Evolutionary conservation across 2,797 vertebrate genomes (phyloP).

Genomic region (Heterohyrax brucei): DNA sequence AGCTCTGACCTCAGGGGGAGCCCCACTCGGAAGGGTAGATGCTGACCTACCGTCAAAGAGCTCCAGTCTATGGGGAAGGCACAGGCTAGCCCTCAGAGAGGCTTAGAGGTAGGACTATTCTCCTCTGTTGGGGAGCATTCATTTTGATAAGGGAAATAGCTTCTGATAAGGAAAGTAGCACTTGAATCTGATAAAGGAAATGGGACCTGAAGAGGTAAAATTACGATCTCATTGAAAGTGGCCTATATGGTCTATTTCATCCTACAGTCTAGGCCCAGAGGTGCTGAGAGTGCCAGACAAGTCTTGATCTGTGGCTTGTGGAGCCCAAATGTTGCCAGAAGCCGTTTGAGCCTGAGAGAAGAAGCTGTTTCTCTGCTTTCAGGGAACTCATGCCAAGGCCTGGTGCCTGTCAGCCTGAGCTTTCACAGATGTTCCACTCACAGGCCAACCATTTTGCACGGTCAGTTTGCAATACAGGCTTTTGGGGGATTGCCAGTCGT

Average conservation of each 20-base stretch:
- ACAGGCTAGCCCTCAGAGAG: neutral
- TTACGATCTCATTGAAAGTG: neutral
- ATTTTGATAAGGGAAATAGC: neutral
- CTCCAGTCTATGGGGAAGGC: neutral
- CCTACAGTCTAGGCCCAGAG: neutral
- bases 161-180: neutral
- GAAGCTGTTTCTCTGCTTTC: neutral
- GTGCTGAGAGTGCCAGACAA: neutral
- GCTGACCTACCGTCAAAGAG: neutral
- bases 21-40: neutral
- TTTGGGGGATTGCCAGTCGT: neutral
- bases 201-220: neutral
- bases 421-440: neutral
- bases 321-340: neutral
- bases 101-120: neutral
- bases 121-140: neutral
- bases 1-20: neutral
- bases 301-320: neutral
- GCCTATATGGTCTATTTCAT: neutral
- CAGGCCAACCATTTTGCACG: neutral
- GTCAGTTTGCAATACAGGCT: slow-evolving; percentile 16
- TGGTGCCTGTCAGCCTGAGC: neutral
- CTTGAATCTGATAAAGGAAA: neutral
- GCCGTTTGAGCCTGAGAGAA: fast-evolving
- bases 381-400: neutral